Evolutionary conservation across 2,113 vertebrate species (phyloP).

Genomic region (Plestiodon gilberti): DNA sequence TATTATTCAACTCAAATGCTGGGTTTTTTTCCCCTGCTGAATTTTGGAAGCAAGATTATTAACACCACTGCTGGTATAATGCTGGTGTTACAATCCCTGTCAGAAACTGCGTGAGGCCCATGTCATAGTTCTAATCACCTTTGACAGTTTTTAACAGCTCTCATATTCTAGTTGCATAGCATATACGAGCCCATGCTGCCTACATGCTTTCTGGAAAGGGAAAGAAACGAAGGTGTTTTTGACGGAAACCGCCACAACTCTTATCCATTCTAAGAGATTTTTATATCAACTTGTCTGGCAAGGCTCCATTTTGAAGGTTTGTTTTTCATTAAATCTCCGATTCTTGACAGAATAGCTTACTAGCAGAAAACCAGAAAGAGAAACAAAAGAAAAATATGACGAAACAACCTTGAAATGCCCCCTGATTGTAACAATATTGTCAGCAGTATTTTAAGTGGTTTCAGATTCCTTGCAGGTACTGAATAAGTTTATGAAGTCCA

Average conservation of each 20-base stretch:
- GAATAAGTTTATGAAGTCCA: not conserved
- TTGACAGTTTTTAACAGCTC: not conserved
- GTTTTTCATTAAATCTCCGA: constrained; percentile 54
- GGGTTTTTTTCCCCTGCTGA: no score
- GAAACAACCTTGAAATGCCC: constrained; percentile 32
- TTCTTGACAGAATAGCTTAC: constrained; percentile 49
- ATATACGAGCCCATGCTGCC: not conserved
- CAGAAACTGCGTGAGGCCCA: not conserved
- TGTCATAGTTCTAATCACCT: not conserved
- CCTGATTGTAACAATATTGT: not conserved
- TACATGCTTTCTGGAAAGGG: not conserved
- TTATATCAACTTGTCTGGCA: constrained; percentile 28
- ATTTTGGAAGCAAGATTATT: not conserved
- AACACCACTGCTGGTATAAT: not conserved
- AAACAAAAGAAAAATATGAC: constrained; percentile 3
- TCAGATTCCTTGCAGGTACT: constrained; percentile 19
- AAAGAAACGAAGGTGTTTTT: constrained; percentile 27
- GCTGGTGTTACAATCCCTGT: not conserved
- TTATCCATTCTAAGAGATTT: constrained; percentile 30
- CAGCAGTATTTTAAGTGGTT: constrained; percentile 38
- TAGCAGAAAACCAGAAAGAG: constrained; percentile 20
- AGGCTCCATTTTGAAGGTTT: not conserved
- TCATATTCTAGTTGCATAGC: not conserved
- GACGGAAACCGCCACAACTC: constrained; percentile 10
- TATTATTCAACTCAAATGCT: not conserved